Evolutionary conservation across 2,113 vertebrate species (phyloP), one percentile per base, ranked within the genome.

Genomic region (Eleginops maclovinus): DNA sequence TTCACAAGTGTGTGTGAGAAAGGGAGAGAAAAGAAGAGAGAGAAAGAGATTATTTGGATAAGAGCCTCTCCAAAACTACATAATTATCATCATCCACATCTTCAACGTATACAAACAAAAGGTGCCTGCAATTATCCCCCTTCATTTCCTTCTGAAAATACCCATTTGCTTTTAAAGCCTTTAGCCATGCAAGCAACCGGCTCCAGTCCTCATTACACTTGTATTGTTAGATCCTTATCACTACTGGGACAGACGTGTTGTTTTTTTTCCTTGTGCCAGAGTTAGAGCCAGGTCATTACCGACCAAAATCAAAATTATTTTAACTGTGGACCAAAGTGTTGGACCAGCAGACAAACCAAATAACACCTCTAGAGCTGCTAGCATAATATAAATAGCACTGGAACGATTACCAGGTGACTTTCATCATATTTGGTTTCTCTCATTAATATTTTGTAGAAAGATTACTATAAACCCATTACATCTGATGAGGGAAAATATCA

Each of bases 81-180:
- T 36, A 68, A 68, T 77, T 69, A 72, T 84, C 58, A 73, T 56
- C 41, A 59, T 53, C n/a, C 64, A 84, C 77, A 87, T 90, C 31
- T 58, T 65, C 12, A 31, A 22, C 16, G 28, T 73, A 16, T 77
- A 41, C 46, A 68, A 47, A 55, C 47, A 4, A 26, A n/a, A 9
- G 41, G 9, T 15, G 31, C 17, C n/a, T 60, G 36, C 9, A 36
- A 65, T 40, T 41, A 7, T 47, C 16, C 49, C 14, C 61, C n/a
- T 36, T 70, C 21, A 6, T 47, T 49, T 65, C 64, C 65, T 71
- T 54, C 28, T 81, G 36, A 54, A 56, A 55, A 16, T 28, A 36
- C 54, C 13, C 40, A 16, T 56, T 15, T 12, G 36, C 36, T 56
- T 71, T 46, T 17, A 50, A 76, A 22, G 22, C 21, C 40, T 26